Base-by-base conservation (phyloP, 2,113 vertebrate genomes). In the Scomber colias region DNA sequence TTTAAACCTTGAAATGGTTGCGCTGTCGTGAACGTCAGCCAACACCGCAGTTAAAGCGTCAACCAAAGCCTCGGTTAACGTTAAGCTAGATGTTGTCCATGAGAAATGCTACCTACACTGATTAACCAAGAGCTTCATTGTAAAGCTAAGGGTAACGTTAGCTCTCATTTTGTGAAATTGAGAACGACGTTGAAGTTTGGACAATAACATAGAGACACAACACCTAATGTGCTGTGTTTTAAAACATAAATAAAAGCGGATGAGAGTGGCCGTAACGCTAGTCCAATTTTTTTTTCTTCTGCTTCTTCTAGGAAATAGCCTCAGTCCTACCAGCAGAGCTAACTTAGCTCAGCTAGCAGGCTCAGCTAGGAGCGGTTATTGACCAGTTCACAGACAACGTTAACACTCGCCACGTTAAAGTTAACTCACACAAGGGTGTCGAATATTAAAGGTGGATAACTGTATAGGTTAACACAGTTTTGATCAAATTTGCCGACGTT, bases 281-380 rank as follows among this genome's bases (percentile, higher is more conserved):
- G 6, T 13, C 3, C 7, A 1, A 16, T 14, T 61, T 31, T 57
- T 31, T 24, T 10, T 49, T 44, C 3, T 54, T 40, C 24, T 19
- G 75, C 60, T 30, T 40, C 30, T 19, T 77, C 60, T 30, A 48
- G 50, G 65, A 68, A 88, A 71, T 71, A 75, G 63, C 64, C 27
- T 19, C 45, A 72, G 76, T 77, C 64, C 13, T n/a, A 16, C 15
- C 31, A 69, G 75, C 70, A 66, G 7, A 69, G 81, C 86, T 92
- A 90, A 44, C 63, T 16, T 50, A 14, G 87, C 90, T 60, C 69
- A 76, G 86, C 86, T 82, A 76, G 40, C 72, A 61, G 13, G 75
- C 84, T 67, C 19, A 55, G 68, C 57, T 80, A 84, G 50, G 48
- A 74, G 59, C 62, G 17, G 63, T 74, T 61, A 56, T 14, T 8